Percentiles rank a stretch among this genome's conserved stretches.
Evolutionary conservation across 1,140 invertebrate species (phyloP).

Genomic region (Brachionus koreanus): DNA sequence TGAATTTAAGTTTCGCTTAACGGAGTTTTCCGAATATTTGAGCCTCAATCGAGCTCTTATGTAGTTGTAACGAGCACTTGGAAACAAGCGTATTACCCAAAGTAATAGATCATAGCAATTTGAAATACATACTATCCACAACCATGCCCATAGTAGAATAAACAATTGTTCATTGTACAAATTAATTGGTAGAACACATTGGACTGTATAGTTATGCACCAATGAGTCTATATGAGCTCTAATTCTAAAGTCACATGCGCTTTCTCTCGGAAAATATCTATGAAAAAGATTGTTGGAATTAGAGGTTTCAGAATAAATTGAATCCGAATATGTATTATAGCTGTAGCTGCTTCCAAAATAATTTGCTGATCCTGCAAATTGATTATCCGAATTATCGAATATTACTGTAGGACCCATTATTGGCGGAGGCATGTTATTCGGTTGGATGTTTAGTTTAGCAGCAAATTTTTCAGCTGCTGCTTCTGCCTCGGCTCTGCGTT

Average conservation of each 20-base stretch:
- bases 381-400: conserved; percentile 35
- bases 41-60: conserved; percentile 2
- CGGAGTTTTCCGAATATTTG: conserved; percentile 35
- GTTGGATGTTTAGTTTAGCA: conserved; percentile 2
- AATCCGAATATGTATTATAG: conserved; percentile 9
- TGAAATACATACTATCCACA: conserved; percentile 52
- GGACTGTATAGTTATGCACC: conserved; percentile 52
- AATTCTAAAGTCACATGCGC: conserved; percentile 42
- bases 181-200: conserved; percentile 56
- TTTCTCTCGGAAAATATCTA: conserved; percentile 44
- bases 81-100: conserved; percentile 20
- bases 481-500: conserved; percentile 21
- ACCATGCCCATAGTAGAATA: conserved; percentile 58
- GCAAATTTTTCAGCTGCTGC: conserved; percentile 38
- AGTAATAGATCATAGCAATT: conserved; percentile 53
- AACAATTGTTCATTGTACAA: conserved; percentile 59
- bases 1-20: conserved; percentile 33
- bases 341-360: background rate
- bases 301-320: conserved; percentile 19
- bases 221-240: conserved; percentile 32
- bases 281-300: background rate
- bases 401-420: conserved; percentile 32
- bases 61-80: conserved; percentile 21
- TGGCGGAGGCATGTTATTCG: conserved; percentile 4
- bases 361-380: background rate